phyloP scores from a whole-genome alignment of 2,888 invertebrate genomes.

The Drosophila colorata region DNA sequence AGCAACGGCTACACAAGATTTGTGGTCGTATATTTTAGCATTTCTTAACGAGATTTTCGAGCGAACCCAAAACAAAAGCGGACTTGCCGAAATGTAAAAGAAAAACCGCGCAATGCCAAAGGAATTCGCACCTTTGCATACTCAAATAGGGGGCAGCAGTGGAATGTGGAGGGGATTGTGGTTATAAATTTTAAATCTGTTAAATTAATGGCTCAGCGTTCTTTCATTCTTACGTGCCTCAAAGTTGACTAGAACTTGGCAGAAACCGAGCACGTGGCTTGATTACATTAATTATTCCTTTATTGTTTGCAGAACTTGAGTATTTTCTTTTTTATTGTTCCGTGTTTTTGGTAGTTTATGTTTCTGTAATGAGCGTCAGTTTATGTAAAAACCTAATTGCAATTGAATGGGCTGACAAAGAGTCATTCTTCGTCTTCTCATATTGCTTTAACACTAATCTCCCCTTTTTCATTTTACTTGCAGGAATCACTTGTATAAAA shows the following conservation, averaged over 20 bases:
- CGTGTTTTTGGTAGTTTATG: slow-evolving; percentile 10
- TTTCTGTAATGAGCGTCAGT: slow-evolving; percentile 30
- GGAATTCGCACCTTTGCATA: slow-evolving; percentile 81
- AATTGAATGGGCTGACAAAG: slow-evolving; percentile 18
- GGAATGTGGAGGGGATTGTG: slow-evolving; percentile 37
- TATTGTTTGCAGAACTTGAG: slow-evolving; percentile 62
- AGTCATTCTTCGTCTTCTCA: neutral
- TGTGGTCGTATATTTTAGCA: slow-evolving; percentile 80
- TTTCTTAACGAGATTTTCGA: slow-evolving; percentile 72
- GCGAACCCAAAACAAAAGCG: slow-evolving; percentile 31
- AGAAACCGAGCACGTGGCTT: slow-evolving; percentile 68
- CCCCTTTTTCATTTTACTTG: slow-evolving; percentile 22
- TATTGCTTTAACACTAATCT: slow-evolving; percentile 1
- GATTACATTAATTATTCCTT: slow-evolving; percentile 84
- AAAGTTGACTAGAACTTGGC: slow-evolving; percentile 53
- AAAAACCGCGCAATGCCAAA: slow-evolving; percentile 36
- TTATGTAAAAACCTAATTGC: slow-evolving; percentile 25
- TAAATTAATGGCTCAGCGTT: slow-evolving; percentile 79
- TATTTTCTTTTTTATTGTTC: slow-evolving; percentile 23
- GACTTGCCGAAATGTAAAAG: slow-evolving; percentile 37
- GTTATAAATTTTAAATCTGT: slow-evolving; percentile 85
- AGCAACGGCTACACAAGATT: slow-evolving; percentile 66
- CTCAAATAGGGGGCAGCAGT: slow-evolving; percentile 54
- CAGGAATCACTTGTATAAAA: slow-evolving; percentile 47
- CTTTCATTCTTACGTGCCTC: slow-evolving; percentile 66